Evolutionary conservation across 2,797 vertebrate genomes (phyloP), one percentile per base, ranked within the genome.

Genomic region (Selene dorsalis): DNA sequence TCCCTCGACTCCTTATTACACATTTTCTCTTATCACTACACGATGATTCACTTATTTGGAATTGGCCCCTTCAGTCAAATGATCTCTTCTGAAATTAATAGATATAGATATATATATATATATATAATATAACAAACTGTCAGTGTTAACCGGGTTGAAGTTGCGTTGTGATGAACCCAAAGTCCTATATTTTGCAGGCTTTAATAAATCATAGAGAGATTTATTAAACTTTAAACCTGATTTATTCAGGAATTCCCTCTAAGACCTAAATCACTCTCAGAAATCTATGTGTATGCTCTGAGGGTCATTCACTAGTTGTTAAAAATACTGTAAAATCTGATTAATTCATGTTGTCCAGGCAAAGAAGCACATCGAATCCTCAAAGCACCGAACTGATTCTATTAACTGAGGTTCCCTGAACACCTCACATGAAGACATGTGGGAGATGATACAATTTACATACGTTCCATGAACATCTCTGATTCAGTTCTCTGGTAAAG

Each of bases 11-110:
- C 43, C 17, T 9, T 48, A 20, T 48, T 20, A 48, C 45, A 8
- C 17, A 20, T 48, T 48, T 48, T 48, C 45, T 48, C 6, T 48
- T 20, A 20, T 24, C 50, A 1, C 53, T 43, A 26, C 41, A 58
- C 18, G 10, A 35, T 32, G 9, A 56, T 30, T 73, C 35, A 26
- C 52, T 69, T 18, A 58, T 72, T 63, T 59, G 22, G 58, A 45
- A 30, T 45, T 14, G 0, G 18, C 56, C n/a, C 47, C 3, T 62
- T 3, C 14, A 32, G 53, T 75, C 41, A 28, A 50, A 55, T 0
- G 26, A 63, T 56, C 48, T 0, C 0, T 9, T 55, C 47, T 22
- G 24, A 65, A 48, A 26, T 32, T n/a, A n/a, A 2, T 35, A 41
- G 2, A 8, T 17, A 6, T n/a, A n/a, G n/a, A n/a, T n/a, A n/a